Evolutionary conservation across 1,140 invertebrate species (phyloP), one percentile per base, ranked within the genome.

Genomic region (Cardiocondyla obscurior): DNA sequence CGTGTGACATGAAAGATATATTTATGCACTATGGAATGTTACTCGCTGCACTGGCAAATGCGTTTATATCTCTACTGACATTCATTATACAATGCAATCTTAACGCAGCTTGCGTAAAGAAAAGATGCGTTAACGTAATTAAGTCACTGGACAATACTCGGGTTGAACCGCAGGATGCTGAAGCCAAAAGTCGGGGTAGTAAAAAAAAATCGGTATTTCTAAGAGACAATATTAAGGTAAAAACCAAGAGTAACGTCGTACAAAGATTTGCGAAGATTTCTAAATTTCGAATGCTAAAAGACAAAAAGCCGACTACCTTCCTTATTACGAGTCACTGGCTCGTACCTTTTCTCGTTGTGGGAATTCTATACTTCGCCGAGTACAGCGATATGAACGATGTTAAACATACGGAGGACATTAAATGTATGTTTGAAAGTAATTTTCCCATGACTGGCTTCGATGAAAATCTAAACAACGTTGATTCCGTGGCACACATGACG

Each of bases 1-100:
- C 60, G 10, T 90, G 89, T 44, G 69, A 64, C 33, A 70, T 73
- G 8, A 84, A 42, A 16, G 57, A 76, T 0, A n/a, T 83, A 51
- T 33, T 90, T 39, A 85, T 88, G 64, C 82, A 88, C 2, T 88
- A 90, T 62, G 89, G 81, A 44, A 88, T 89, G 62, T 46, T 90
- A 46, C 51, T 90, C 7, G 46, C 89, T 2, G 83, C 86, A 46
- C 74, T 89, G 14, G 67, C 83, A 49, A 90, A 90, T 57, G 86
- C 88, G 33, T 86, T 90, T 58, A n/a, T 88, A 22, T 90, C 89
- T 39, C n/a, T 89, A 1, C 12, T 90, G 8, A 89, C 62, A 19
- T 88, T 85, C 19, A 84, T 77, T 8, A 16, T 84, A 14, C 89
- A 90, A 64, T 88, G 83, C 44, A 88, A 87, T 73, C 73, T 88